Percentiles rank a stretch among this genome's conserved stretches.
phyloP scores from a whole-genome alignment of 2,797 vertebrate genomes.

The Mionectes olivaceus region DNA sequence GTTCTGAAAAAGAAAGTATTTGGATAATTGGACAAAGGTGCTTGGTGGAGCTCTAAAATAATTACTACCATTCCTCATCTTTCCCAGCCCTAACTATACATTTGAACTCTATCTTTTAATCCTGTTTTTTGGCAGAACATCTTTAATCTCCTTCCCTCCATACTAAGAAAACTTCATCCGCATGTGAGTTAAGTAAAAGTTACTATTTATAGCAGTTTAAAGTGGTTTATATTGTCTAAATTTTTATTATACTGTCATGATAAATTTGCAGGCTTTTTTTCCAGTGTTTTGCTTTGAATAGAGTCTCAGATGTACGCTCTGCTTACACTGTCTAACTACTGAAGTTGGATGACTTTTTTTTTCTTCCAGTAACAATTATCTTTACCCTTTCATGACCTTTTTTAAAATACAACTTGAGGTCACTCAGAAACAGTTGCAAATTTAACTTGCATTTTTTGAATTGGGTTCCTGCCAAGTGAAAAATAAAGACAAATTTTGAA shows the following conservation, averaged over 20 bases:
- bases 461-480: not conserved
- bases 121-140: conserved; percentile 22
- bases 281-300: conserved; percentile 36
- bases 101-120: conserved; percentile 54
- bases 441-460: not conserved
- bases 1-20: conserved; percentile 52
- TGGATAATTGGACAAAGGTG: conserved; percentile 63
- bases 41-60: conserved; percentile 55
- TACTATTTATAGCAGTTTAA: conserved; percentile 49
- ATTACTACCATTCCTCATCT: conserved; percentile 53
- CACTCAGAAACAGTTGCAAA: not conserved
- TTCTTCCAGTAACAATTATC: not conserved
- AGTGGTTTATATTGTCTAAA: conserved; percentile 51
- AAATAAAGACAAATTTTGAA: not conserved
- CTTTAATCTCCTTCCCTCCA: conserved; percentile 30
- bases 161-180: not conserved
- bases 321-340: not conserved
- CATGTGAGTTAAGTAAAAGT: conserved; percentile 43
- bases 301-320: conserved; percentile 20
- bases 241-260: conserved; percentile 63
- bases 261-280: conserved; percentile 43
- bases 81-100: conserved; percentile 16
- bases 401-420: not conserved
- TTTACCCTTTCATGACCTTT: not conserved
- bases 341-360: not conserved